These are phyloP conservation scores for Limnephilus lunatus DNA, from an alignment of 2,888 invertebrate genomes.

Conservation along the genomic window DNA sequence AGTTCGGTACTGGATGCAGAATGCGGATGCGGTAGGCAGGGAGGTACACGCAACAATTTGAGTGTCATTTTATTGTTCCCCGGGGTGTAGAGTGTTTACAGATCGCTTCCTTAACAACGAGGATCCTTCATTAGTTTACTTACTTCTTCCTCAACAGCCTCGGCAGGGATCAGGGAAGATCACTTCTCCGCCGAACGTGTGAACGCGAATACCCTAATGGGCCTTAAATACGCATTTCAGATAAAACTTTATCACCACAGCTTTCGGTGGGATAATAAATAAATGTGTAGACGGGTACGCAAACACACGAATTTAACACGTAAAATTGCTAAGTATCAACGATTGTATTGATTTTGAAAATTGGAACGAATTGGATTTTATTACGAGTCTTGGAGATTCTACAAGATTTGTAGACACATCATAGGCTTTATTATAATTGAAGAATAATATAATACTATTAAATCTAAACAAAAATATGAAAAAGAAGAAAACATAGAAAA, in stretches of 20 bases:
- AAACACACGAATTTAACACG: background rate
- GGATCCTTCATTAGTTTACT: constrained; percentile 63
- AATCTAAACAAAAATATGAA: too few relatives aligned
- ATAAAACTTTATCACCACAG: background rate
- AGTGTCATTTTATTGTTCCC: constrained; percentile 65
- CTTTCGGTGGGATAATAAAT: background rate
- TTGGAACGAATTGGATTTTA: background rate
- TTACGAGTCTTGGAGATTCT: background rate
- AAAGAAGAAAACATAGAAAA: too few relatives aligned
- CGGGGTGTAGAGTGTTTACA: constrained; percentile 63
- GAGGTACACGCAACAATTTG: constrained; percentile 24
- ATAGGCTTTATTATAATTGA: background rate
- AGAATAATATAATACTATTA: too few relatives aligned
- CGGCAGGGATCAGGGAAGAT: constrained; percentile 4
- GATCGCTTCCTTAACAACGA: constrained; percentile 61
- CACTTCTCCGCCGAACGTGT: background rate
- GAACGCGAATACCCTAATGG: constrained; percentile 2
- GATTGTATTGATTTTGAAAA: background rate
- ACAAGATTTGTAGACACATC: background rate
- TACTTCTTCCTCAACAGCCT: background rate
- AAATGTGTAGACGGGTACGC: background rate
- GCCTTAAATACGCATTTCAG: background rate
- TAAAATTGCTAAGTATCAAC: background rate
- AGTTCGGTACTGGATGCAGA: constrained; percentile 19
- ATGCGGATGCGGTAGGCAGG: constrained; percentile 57